phyloP scores from a whole-genome alignment of 2,797 vertebrate species.

The Oreortyx pictus region DNA sequence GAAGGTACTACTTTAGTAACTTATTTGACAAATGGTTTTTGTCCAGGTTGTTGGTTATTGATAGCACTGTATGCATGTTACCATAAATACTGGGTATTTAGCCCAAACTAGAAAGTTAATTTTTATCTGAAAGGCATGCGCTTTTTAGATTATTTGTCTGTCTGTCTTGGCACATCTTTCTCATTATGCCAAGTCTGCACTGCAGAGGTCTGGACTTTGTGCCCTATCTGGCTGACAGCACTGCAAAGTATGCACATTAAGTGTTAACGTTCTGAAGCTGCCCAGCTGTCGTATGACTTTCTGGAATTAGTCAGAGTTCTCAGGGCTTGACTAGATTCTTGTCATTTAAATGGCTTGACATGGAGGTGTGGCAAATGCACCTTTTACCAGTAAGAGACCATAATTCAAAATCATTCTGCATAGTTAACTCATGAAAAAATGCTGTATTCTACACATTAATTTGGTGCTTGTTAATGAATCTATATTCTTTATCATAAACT shows the following conservation, averaged over 20 bases:
- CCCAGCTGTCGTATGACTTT: neutral
- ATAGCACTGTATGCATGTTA: neutral
- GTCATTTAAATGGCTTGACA: neutral
- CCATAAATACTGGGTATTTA: neutral
- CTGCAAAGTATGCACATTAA: neutral
- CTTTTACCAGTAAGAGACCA: neutral
- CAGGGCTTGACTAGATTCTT: neutral
- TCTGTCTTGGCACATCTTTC: neutral
- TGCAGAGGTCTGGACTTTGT: neutral
- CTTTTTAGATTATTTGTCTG: neutral
- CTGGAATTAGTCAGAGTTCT: neutral
- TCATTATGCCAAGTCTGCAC: rapidly evolving
- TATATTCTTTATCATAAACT: neutral
- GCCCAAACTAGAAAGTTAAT: neutral
- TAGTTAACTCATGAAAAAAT: neutral
- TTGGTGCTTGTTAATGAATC: neutral
- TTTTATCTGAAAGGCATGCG: neutral
- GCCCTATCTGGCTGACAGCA: no score
- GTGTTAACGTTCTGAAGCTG: neutral
- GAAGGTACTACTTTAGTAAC: neutral
- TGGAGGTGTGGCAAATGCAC: neutral
- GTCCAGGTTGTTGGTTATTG: neutral
- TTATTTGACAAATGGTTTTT: neutral
- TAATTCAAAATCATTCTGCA: neutral
- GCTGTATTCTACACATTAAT: neutral